Evolutionary conservation across 1,140 invertebrate species (phyloP), one percentile per base, ranked within the genome.

Genomic region (Hyles vespertilio): DNA sequence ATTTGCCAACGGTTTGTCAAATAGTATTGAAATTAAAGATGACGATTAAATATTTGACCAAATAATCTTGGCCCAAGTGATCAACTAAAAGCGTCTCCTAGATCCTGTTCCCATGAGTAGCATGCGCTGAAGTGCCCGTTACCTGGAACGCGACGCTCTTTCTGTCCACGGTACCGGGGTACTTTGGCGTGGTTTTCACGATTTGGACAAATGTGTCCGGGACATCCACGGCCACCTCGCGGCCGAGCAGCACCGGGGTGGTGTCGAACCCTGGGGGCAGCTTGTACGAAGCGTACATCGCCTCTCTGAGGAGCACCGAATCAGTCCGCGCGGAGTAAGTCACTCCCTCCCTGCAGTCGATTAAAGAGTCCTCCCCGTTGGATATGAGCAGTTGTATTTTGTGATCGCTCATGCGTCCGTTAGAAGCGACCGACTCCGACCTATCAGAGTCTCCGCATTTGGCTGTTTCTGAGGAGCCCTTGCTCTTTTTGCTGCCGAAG

Each of bases 221-320:
- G 59, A 94, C 94, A 74, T 95, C 94, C 32, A 95, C 94, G 6
- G 94, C 93, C 67, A 94, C 91, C 72, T 95, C 94, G 56, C 94
- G 90, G 57, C 92, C 93, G 46, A 89, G 87, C 50, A 91, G 73
- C 58, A 86, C 90, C 46, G 82, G 90, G 58, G 87, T 91, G 56
- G 79, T 85, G 65, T 85, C 81, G 55, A 89, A 87, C 32, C 84
- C 85, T 1, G 87, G 81, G 4, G 82, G 81, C 58, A 87, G 64
- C 63, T 87, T 84, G 56, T 85, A 85, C 1, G 86, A 72, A 11
- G 89, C 86, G 68, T 91, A 90, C 34, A 80, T 81, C 34, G 77
- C 83, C 65, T 79, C 89, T 50, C 78, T 75, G 58, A 90, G 89
- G 52, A 89, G 68, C 10, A 90, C 89, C 1, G 89, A 89, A 54